Conservation (phyloP, 2,888 invertebrate genomes). For the Lagria hirta region DNA sequence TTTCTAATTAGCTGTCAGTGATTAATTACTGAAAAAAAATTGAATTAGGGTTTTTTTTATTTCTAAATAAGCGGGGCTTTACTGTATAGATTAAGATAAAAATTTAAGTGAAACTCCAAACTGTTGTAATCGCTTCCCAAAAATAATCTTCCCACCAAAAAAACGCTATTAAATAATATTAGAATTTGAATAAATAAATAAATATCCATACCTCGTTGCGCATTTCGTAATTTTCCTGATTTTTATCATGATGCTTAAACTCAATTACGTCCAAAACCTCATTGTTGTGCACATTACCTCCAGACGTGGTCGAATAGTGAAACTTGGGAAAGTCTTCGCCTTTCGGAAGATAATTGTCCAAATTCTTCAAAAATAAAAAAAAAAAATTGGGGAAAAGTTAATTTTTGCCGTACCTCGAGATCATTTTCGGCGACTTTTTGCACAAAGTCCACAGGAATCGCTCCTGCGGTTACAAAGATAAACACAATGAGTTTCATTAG, state of each 20-base stretch:
- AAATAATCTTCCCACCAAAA: too few species aligned
- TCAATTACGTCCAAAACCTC: conserved; percentile 12
- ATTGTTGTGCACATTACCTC: conserved; percentile 13
- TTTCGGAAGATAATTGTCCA: conserved; percentile 37
- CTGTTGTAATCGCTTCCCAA: too few species aligned
- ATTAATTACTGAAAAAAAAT: too few species aligned
- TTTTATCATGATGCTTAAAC: conserved; percentile 11
- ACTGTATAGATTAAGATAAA: too few species aligned
- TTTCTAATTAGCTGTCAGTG: too few species aligned
- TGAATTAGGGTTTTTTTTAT: too few species aligned
- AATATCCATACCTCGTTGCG: conserved; percentile 2
- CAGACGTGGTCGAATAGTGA: conserved; percentile 28
- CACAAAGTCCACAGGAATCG: conserved; percentile 30
- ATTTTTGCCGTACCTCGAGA: conserved; percentile 31
- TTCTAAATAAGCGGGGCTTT: too few species aligned
- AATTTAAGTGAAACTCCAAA: too few species aligned
- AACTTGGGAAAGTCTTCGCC: conserved; percentile 31
- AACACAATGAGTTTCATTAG: conserved; percentile 6
- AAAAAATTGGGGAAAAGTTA: conserved; percentile 2
- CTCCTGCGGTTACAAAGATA: conserved; percentile 15
- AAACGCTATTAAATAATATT: too few species aligned
- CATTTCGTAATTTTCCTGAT: conserved; percentile 10
- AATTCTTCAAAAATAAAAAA: conserved; percentile 28
- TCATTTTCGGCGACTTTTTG: conserved; percentile 31
- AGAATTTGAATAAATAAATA: conserved; percentile 1